These are phyloP conservation scores for Cheiracanthium punctorium DNA, from an alignment of 2,888 invertebrate genomes.

Conservation along the genomic window DNA sequence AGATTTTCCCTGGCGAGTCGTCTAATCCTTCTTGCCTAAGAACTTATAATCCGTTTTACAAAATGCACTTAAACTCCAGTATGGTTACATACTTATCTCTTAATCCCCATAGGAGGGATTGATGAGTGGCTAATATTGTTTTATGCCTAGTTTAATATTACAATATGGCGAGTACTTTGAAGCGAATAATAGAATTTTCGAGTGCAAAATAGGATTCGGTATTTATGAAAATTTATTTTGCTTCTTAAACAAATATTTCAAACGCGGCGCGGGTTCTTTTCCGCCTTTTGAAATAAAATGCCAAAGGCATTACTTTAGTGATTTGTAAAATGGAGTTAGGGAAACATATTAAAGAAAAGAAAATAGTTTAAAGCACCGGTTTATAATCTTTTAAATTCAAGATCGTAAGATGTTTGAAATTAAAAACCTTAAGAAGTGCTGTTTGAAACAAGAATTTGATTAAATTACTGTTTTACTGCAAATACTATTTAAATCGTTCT, in stretches of 20 bases:
- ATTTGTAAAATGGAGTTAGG: too few relatives aligned
- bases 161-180: background rate
- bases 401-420: too few relatives aligned
- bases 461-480: too few relatives aligned
- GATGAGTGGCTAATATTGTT: background rate
- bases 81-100: background rate
- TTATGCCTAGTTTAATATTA: background rate
- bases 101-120: background rate
- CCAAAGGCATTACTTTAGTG: too few relatives aligned
- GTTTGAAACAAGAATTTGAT: too few relatives aligned
- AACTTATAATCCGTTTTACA: background rate
- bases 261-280: too few relatives aligned
- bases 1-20: background rate
- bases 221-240: slow-evolving; percentile 8
- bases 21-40: background rate
- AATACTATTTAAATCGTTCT: too few relatives aligned
- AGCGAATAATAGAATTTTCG: background rate
- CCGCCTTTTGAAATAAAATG: too few relatives aligned
- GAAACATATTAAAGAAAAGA: too few relatives aligned
- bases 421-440: too few relatives aligned
- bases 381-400: too few relatives aligned
- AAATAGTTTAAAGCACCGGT: too few relatives aligned
- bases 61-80: slow-evolving; percentile 6
- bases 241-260: background rate
- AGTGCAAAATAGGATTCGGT: background rate